Base-by-base conservation (phyloP, 2,888 invertebrate species). In the Gastracanthus pulcherrimus region DNA sequence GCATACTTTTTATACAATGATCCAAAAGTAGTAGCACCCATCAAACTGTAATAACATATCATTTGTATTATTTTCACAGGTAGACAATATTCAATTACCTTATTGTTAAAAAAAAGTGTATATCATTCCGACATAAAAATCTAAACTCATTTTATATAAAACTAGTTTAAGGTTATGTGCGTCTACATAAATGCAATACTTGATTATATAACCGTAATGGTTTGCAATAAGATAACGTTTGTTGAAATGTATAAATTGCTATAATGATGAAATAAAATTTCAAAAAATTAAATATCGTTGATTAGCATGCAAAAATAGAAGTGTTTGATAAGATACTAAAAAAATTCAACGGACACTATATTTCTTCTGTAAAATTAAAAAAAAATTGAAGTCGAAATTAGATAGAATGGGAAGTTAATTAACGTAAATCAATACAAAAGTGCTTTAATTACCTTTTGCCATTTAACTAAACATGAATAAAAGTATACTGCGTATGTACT, bases 1-100 rank as follows among this genome's bases (percentile, higher is more conserved):
- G 94, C 92, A 92, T 97, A 96, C 89, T 94, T 94, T 85, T 92
- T 93, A 81, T 95, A 89, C 85, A 94, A 91, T 77, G 88, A 88
- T 84, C 89, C 62, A 1, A 86, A 16, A 2, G 23, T 26, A 45
- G 3, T 0, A 60, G 41, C n/a, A 78, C 85, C 90, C 90, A 91
- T 91, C n/a, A 81, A 83, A 64, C 83, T 83, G 74, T 45, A 81
- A 80, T 26, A 62, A 31, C 31, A 48, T 7, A 69, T 45, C 19
- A 9, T 16, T n/a, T 16, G n/a, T 34, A 19, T 19, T 16, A 34
- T n/a, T 62, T 3, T 19, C 23, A 55, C n/a, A n/a, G n/a, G n/a
- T n/a, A n/a, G n/a, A n/a, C n/a, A n/a, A n/a, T n/a, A n/a, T n/a
- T n/a, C n/a, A n/a, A n/a, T n/a, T n/a, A n/a, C n/a, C n/a, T n/a